Base-by-base conservation (phyloP, 2,888 invertebrate genomes). In the Acleris emargana region DNA sequence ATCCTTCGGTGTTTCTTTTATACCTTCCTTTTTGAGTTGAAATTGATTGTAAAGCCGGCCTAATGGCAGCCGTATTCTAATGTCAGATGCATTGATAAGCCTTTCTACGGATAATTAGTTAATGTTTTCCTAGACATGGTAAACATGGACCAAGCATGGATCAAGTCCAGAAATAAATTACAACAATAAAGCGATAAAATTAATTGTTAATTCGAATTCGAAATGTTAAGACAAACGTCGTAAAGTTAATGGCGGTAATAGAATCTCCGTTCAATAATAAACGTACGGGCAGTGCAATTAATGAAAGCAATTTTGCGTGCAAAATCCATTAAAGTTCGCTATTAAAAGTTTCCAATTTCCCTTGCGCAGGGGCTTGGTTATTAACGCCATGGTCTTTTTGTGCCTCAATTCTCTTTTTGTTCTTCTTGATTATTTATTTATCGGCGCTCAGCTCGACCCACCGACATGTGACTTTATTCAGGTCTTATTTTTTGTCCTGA, bases 31-130 rank as follows among this genome's bases (percentile, higher is more conserved):
- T 90, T 88, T 81, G 80, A 81, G 76, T 86, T 74, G 78, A 88
- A 91, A 92, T 92, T 91, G 91, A 92, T 92, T 92, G 90, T 92
- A 88, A 88, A 86, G 82, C 80, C 79, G 79, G 75, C 78, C 83
- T 91, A 91, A 92, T 91, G 83, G 90, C 82, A 83, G 85, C 80
- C 81, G 78, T 86, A 84, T 76, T 77, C 81, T 87, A 82, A 87
- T 82, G 84, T 82, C 82, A 78, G 82, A 86, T 85, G 81, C 81
- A 83, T 84, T 82, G 89, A 90, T 89, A 89, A 85, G 79, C 79
- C 85, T 86, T 88, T 85, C 80, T 81, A 72, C 72, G 64, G 73
- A 82, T 88, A 90, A 89, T 89, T 81, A 87, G 81, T 76, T 75
- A 79, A 77, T 73, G 71, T 75, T 74, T 77, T 74, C 79, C 75